A percentile compares a stretch with the other conserved stretches of the same genome.
Evolutionary conservation across 2,113 vertebrate species (phyloP).

Genomic region (Elgaria multicarinata): DNA sequence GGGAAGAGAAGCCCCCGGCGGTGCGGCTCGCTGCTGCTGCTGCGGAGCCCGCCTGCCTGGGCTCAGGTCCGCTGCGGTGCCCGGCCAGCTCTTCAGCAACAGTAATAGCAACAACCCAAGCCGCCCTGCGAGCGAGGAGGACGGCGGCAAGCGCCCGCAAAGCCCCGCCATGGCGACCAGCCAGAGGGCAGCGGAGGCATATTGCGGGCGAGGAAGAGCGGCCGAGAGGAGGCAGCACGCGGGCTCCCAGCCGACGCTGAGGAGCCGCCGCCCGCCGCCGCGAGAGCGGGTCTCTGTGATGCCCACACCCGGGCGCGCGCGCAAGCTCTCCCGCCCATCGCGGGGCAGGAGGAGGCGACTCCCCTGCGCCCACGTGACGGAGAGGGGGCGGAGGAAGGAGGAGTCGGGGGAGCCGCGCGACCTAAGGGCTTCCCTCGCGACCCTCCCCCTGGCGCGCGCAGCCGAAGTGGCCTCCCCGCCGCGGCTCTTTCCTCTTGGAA

Average conservation of each 20-base stretch:
- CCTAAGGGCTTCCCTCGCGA: rapidly evolving
- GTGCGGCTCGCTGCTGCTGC: slow-evolving; percentile 46
- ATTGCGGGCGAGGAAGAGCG: slow-evolving; percentile 56
- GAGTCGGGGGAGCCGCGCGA: no score
- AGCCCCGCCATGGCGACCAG: slow-evolving; percentile 75
- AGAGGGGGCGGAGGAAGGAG: neutral
- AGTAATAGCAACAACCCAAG: slow-evolving; percentile 9
- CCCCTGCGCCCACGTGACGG: slow-evolving; percentile 49
- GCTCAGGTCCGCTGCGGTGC: slow-evolving; percentile 28
- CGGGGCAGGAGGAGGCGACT: neutral
- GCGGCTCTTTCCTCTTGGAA: no score
- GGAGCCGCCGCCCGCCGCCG: neutral
- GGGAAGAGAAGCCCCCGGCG: neutral
- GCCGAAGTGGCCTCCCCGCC: no score
- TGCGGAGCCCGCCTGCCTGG: slow-evolving; percentile 43
- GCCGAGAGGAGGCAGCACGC: neutral
- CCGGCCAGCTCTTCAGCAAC: slow-evolving; percentile 54
- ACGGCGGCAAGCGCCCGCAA: slow-evolving; percentile 52
- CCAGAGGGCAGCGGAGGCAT: slow-evolving; percentile 73
- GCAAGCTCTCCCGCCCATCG: neutral
- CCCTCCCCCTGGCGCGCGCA: no score
- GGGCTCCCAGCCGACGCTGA: slow-evolving; percentile 24
- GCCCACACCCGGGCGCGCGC: neutral
- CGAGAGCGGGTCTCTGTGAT: neutral
- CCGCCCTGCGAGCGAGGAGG: slow-evolving; percentile 55